Conservation (phyloP, 2,113 vertebrate genomes). For the Odocoileus virginianus region DNA sequence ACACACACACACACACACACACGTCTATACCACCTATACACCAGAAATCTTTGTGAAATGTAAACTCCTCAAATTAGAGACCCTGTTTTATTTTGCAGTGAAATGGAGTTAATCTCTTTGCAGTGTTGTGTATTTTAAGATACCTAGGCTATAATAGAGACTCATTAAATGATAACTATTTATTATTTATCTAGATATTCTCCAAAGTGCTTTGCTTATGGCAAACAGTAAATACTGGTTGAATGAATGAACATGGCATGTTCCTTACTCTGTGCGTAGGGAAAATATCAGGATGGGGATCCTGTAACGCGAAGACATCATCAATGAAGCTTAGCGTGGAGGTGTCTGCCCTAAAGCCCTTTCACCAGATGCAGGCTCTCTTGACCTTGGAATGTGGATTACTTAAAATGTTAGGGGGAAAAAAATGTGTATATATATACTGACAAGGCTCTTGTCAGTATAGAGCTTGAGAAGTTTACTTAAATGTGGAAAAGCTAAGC, state of each 20-base stretch:
- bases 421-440: background rate
- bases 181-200: background rate
- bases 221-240: background rate
- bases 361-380: background rate
- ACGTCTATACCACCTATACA: background rate
- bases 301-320: background rate
- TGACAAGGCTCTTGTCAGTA: background rate
- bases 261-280: background rate
- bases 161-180: background rate
- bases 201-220: background rate
- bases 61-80: background rate
- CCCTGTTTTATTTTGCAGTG: background rate
- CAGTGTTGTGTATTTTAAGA: background rate
- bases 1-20: background rate
- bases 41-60: background rate
- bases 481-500: conserved; percentile 32
- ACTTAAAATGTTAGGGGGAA: background rate
- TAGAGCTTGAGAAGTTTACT: conserved; percentile 35
- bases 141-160: background rate
- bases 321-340: background rate
- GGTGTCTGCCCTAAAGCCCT: background rate
- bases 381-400: background rate
- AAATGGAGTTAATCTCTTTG: background rate
- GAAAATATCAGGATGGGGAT: background rate
- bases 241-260: background rate